phyloP scores from a whole-genome alignment of 2,113 vertebrate species.

The Ceyx melanurus region DNA sequence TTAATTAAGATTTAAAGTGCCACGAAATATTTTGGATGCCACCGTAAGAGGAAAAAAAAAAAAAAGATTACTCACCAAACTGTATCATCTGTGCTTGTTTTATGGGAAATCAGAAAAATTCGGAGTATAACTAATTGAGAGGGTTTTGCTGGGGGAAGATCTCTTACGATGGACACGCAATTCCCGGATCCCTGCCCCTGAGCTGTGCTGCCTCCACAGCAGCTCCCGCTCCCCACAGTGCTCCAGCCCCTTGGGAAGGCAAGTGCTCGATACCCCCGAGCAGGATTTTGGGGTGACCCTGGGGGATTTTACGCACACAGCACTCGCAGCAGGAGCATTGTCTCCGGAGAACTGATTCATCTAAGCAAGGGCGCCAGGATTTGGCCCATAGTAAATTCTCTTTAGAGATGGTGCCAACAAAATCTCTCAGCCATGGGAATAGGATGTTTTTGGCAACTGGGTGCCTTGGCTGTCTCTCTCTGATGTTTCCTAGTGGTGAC shows the following conservation, averaged over 20 bases:
- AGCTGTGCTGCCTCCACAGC: neutral
- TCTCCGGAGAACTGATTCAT: conserved; percentile 52
- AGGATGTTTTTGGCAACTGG: conserved; percentile 59
- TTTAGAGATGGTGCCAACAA: conserved; percentile 58
- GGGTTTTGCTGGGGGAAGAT: neutral
- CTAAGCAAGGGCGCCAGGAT: conserved; percentile 26
- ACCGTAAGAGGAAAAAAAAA: neutral
- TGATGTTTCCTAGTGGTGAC: conserved; percentile 71
- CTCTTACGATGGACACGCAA: rapidly evolving
- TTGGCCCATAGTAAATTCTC: conserved; percentile 59
- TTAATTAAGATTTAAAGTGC: conserved; percentile 42
- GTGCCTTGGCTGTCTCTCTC: conserved; percentile 45
- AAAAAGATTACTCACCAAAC: neutral
- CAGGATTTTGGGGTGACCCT: neutral
- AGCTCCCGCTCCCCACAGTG: neutral
- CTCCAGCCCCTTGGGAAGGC: neutral
- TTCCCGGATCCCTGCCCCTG: neutral
- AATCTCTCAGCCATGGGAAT: conserved; percentile 70
- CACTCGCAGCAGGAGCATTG: neutral
- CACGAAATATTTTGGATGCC: neutral
- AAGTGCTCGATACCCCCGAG: neutral
- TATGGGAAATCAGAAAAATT: neutral
- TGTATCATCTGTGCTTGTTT: neutral
- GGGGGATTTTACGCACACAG: neutral
- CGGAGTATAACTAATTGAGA: neutral